Evolutionary conservation across 1,140 invertebrate genomes (phyloP).

Genomic region (Ptiloglossa arizonensis): DNA sequence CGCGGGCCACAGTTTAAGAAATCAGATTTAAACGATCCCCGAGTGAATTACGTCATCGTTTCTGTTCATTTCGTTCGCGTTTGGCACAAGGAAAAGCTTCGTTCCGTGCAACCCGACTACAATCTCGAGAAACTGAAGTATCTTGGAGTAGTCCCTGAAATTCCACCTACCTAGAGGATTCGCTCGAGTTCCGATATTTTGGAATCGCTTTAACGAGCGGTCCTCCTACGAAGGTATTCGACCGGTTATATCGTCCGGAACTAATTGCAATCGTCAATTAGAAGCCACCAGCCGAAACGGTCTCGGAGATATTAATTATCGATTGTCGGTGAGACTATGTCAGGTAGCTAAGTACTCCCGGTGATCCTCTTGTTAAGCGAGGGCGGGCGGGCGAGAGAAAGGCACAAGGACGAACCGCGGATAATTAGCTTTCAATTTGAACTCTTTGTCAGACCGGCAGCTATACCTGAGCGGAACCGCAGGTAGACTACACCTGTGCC

Average conservation of each 20-base stretch:
- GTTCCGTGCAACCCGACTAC: too few species aligned
- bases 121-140: too few species aligned
- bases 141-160: too few species aligned
- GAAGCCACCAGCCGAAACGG: constrained; percentile 69
- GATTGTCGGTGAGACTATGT: constrained; percentile 60
- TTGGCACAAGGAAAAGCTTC: too few species aligned
- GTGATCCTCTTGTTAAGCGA: constrained; percentile 7
- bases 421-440: constrained; percentile 68
- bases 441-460: constrained; percentile 42
- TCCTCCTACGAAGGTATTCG: constrained; percentile 49
- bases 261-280: constrained; percentile 79
- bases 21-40: too few species aligned
- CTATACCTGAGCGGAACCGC: constrained; percentile 37
- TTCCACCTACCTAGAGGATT: too few species aligned
- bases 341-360: constrained; percentile 41
- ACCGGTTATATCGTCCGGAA: constrained; percentile 74
- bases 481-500: constrained; percentile 58
- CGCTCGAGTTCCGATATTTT: constrained; percentile 25
- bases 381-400: constrained; percentile 10
- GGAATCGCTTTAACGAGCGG: constrained; percentile 24
- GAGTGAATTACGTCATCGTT: too few species aligned
- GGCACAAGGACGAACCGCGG: constrained; percentile 37
- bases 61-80: too few species aligned
- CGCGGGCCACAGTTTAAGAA: too few species aligned
- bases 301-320: constrained; percentile 78